Percentiles rank a stretch among this genome's conserved stretches.
These are phyloP conservation scores for Philantomba maxwellii DNA, from an alignment of 2,113 vertebrate species.

Conservation along the genomic window DNA sequence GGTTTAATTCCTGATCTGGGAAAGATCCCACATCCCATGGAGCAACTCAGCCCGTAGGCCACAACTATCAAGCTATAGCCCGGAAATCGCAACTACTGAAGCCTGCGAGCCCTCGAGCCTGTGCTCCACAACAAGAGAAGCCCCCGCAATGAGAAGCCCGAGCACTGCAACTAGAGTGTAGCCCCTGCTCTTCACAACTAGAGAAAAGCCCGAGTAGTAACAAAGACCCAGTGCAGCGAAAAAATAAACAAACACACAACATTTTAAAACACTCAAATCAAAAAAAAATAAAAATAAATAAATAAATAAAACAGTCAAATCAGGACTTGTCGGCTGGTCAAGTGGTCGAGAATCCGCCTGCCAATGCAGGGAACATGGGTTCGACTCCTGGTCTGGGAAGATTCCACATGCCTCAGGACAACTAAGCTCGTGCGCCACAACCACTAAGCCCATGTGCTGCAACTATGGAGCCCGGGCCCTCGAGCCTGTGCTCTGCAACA, in stretches of 20 bases:
- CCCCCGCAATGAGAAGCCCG: background rate
- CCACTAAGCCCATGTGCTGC: background rate
- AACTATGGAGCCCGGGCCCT: accelerated
- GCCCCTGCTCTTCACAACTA: background rate
- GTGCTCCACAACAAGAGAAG: background rate
- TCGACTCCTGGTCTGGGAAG: background rate
- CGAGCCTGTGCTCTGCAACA: background rate
- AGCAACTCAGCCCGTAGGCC: background rate
- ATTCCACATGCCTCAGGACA: background rate
- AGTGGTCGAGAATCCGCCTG: background rate
- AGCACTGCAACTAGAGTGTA: background rate
- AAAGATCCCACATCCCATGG: background rate
- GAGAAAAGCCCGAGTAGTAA: background rate
- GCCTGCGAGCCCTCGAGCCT: background rate
- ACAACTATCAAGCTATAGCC: background rate
- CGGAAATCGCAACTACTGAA: background rate
- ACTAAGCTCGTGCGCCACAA: background rate
- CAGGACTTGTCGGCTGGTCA: background rate
- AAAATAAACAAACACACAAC: background rate
- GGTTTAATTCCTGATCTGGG: background rate
- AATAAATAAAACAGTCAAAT: background rate
- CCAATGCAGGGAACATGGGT: background rate
- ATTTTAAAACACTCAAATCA: background rate
- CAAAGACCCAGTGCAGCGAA: background rate
- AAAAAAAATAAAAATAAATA: too few species aligned